Percentiles rank a stretch among this genome's conserved stretches.
These are phyloP conservation scores for Poeciliopsis paucimaculata DNA, from an alignment of 2,797 vertebrate genomes.

Conservation along the genomic window DNA sequence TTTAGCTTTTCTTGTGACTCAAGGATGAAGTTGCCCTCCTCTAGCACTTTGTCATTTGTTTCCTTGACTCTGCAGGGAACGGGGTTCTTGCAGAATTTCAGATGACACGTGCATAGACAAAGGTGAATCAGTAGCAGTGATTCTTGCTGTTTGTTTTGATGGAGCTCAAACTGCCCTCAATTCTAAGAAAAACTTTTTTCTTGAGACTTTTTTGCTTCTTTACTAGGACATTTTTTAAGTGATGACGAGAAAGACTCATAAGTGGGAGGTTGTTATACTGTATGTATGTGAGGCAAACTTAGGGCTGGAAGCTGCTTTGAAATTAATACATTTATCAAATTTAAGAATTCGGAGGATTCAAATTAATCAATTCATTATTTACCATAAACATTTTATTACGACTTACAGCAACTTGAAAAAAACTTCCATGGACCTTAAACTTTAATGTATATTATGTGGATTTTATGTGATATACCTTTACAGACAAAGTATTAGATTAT, in stretches of 20 bases:
- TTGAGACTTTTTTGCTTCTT: not conserved
- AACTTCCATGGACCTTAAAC: not conserved
- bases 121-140: slow-evolving; percentile 50
- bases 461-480: not conserved
- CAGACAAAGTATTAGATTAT: not conserved
- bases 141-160: slow-evolving; percentile 23
- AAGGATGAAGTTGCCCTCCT: slow-evolving; percentile 72
- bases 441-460: not conserved
- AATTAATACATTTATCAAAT: not conserved
- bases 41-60: slow-evolving; percentile 62
- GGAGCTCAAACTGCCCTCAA: slow-evolving; percentile 21
- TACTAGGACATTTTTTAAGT: not conserved
- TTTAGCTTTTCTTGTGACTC: slow-evolving; percentile 76
- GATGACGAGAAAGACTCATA: slow-evolving; percentile 1
- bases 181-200: not conserved
- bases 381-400: not conserved
- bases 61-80: slow-evolving; percentile 55
- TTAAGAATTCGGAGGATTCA: not conserved
- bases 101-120: slow-evolving; percentile 49
- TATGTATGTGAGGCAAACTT: not conserved
- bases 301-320: not conserved
- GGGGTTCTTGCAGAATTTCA: slow-evolving; percentile 58
- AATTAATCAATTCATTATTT: not conserved
- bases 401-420: slow-evolving; percentile 1
- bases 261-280: not conserved